A percentile compares a stretch with the other conserved stretches of the same genome.
phyloP scores from a whole-genome alignment of 2,113 vertebrate genomes.

The human region DNA sequence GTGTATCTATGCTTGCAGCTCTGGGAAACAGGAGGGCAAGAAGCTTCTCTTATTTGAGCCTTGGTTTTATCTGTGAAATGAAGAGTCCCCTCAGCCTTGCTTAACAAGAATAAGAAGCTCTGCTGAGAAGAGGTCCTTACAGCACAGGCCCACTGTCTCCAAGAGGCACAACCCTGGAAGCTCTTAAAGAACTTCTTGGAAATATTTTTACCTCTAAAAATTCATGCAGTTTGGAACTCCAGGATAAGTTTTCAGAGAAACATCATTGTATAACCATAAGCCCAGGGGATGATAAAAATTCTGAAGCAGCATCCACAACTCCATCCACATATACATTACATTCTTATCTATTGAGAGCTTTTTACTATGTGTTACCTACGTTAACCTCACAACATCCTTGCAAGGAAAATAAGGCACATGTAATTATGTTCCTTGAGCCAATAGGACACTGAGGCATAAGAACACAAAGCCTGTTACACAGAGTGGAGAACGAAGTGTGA shows the following conservation, averaged over 20 bases:
- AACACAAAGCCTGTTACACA: background rate
- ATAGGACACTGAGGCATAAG: background rate
- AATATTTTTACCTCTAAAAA: background rate
- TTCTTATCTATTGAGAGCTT: background rate
- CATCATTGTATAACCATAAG: background rate
- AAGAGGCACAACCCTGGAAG: background rate
- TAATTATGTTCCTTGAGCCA: background rate
- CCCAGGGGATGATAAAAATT: no score
- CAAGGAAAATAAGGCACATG: background rate
- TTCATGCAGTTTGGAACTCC: background rate
- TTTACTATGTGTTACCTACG: background rate
- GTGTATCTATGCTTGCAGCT: accelerated
- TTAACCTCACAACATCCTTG: background rate
- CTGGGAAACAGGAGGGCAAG: background rate
- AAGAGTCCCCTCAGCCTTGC: background rate
- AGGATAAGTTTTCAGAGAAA: background rate
- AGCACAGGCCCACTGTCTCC: accelerated
- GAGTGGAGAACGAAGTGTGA: background rate
- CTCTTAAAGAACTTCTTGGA: background rate
- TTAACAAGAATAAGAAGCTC: background rate
- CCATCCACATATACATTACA: accelerated
- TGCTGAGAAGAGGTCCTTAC: background rate
- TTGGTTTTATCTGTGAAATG: background rate
- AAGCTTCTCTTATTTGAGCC: no score
- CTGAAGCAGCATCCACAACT: accelerated